Evolutionary conservation across 2,113 vertebrate genomes (phyloP).

Genomic region (Willisornis vidua): DNA sequence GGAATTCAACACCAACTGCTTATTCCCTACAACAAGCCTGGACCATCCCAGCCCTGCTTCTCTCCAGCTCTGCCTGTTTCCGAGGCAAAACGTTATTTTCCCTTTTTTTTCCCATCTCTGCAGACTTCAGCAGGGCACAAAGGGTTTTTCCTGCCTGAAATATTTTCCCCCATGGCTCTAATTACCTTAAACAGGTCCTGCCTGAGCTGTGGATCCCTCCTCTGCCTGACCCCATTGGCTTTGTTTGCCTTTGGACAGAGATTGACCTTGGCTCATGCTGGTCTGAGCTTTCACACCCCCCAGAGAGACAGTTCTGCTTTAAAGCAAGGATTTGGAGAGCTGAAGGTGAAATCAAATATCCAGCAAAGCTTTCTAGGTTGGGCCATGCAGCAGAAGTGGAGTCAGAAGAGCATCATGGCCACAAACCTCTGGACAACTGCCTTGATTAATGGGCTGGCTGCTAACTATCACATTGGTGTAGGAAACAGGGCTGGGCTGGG

Average conservation of each 20-base stretch:
- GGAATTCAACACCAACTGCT: neutral
- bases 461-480: neutral
- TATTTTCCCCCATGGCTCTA: neutral
- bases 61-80: neutral
- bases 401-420: neutral
- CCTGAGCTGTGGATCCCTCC: neutral
- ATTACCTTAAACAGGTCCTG: neutral
- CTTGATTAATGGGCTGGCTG: neutral
- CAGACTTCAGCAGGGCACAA: no score
- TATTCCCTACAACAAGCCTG: neutral
- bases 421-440: neutral
- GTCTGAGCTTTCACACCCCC: neutral
- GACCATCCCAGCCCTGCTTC: neutral
- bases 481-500: neutral
- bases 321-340: neutral
- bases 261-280: neutral
- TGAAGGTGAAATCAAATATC: neutral
- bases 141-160: neutral
- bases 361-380: neutral
- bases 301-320: neutral
- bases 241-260: neutral
- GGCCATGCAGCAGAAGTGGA: neutral
- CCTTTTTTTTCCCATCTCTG: neutral
- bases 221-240: neutral
- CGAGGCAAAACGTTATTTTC: accelerated